Conservation (phyloP, 2,888 invertebrate species). For the Megastigmus dorsalis region DNA sequence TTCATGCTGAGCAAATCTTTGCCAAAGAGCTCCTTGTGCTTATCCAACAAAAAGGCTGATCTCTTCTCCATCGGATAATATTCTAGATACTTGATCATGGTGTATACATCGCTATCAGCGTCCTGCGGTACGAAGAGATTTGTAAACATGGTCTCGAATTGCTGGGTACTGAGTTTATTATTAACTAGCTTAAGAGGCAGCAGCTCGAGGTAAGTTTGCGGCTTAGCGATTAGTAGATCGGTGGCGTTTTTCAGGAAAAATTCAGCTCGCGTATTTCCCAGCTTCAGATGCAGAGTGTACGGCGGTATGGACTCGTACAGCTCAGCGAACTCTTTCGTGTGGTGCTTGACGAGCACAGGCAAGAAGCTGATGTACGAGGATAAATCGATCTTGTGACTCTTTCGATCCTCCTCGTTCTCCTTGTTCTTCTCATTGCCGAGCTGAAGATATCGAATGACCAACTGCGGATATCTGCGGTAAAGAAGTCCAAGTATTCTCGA, state of each 20-base stretch:
- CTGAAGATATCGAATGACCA: constrained; percentile 64
- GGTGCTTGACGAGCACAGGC: constrained; percentile 29
- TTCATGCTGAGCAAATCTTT: constrained; percentile 3
- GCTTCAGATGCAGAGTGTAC: background rate
- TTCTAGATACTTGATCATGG: background rate
- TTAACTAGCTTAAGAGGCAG: constrained; percentile 60
- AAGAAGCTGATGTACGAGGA: constrained; percentile 6
- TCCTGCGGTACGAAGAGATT: constrained; percentile 56
- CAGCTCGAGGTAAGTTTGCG: background rate
- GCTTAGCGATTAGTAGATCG: constrained; percentile 1
- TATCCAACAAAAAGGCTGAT: background rate
- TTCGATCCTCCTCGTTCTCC: background rate
- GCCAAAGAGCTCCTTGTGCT: constrained; percentile 3
- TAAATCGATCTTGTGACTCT: background rate
- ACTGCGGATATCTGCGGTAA: constrained; percentile 59
- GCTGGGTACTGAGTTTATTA: constrained; percentile 44
- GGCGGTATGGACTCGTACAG: constrained; percentile 2
- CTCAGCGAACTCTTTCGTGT: constrained; percentile 33
- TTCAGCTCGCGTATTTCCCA: constrained; percentile 22
- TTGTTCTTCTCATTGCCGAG: constrained; percentile 44
- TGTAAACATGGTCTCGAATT: constrained; percentile 60
- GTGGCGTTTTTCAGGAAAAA: constrained; percentile 43
- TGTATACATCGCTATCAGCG: background rate
- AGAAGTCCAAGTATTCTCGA: constrained; percentile 53
- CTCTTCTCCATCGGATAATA: constrained; percentile 38